Base-by-base conservation (phyloP, 2,797 vertebrate species). In the Erpetoichthys calabaricus region DNA sequence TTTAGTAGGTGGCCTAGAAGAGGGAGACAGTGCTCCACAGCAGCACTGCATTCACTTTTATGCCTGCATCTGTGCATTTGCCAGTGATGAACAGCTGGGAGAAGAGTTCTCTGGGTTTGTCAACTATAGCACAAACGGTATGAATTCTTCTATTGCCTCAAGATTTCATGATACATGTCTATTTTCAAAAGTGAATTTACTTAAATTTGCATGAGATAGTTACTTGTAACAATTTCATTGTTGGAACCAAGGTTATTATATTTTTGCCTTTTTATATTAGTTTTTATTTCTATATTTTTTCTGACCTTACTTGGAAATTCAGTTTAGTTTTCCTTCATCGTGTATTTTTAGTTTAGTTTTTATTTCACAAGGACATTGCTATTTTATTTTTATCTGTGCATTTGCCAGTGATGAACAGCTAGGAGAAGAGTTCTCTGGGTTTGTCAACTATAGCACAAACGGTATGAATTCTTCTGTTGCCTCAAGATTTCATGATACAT, bases 51-150 rank as follows among this genome's bases (percentile, higher is more conserved):
- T 94, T 42, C 93, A 95, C 69, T 92, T 92, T 81, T 88, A 91
- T 46, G 91, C 91, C 67, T 97, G 92, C n/a, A 73, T 95, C 60
- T 92, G 90, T n/a, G 92, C 92, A 61, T 89, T 97, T 4, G 82
- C 87, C 54, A 94, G 92, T 2, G 89, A 97, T 0, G 89, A 92
- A 45, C 81, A 86, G 54, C 77, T 97, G 73, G 79, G 87, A 0
- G 75, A 80, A 46, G 91, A 97, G 73, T 96, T 93, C 9, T 75
- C 85, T 0, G 80, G 84, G 7, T 91, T 95, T 75, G 86, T 96
- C 59, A 73, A 69, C 72, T 80, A 73, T 42, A 78, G 80, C 5
- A 63, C 77, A 1, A 73, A 64, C 0, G 89, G 91, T 93, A 81
- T 58, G 82, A 65, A n/a, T 42, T 25, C 25, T 25, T 25, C 25